These are phyloP conservation scores for Neogale vison DNA, from an alignment of 2,113 vertebrate genomes.

Conservation along the genomic window DNA sequence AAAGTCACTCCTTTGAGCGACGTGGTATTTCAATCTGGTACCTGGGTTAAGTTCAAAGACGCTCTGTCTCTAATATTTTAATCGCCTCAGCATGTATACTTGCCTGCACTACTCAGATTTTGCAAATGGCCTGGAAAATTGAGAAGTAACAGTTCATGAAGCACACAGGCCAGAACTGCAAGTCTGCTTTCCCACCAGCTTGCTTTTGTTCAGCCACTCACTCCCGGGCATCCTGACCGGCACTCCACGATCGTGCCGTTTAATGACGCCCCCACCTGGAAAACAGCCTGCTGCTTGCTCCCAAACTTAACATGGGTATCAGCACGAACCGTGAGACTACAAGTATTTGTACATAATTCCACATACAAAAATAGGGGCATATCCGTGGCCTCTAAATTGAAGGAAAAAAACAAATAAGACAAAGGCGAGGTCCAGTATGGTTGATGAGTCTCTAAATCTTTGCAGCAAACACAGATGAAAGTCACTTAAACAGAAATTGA, in stretches of 20 bases:
- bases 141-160: not conserved
- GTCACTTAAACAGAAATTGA: not conserved
- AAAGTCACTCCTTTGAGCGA: not conserved
- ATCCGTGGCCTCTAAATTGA: not conserved
- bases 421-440: not conserved
- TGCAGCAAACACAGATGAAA: not conserved
- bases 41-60: not conserved
- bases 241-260: not conserved
- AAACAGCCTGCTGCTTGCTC: not conserved
- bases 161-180: not conserved
- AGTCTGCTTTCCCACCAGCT: not conserved
- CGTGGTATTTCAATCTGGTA: not conserved
- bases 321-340: not conserved
- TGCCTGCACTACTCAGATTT: not conserved
- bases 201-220: not conserved
- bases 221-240: not conserved
- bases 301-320: not conserved
- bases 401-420: not conserved
- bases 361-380: not conserved
- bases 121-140: not conserved
- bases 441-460: not conserved
- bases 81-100: not conserved
- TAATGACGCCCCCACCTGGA: not conserved
- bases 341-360: not conserved
- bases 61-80: not conserved